Evolutionary conservation across 2,113 vertebrate species (phyloP).

Genomic region (Xiphophorus couchianus): DNA sequence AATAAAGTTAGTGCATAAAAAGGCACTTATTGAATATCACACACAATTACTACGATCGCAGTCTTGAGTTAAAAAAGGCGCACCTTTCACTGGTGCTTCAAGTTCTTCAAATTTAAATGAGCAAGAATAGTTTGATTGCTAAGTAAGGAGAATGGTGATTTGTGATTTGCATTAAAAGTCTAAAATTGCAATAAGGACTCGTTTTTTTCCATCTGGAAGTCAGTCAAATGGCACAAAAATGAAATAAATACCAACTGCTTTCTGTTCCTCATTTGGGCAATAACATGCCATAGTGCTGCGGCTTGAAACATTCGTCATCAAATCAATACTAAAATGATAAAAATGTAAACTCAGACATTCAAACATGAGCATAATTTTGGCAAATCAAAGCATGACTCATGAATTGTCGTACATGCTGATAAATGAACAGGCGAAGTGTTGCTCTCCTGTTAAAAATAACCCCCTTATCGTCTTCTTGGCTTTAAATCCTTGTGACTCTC

Average conservation of each 20-base stretch:
- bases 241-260: constrained; percentile 36
- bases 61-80: constrained; percentile 39
- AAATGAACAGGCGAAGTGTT: constrained; percentile 34
- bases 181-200: constrained; percentile 25
- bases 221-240: constrained; percentile 10
- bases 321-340: constrained; percentile 55
- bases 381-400: constrained; percentile 65
- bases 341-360: constrained; percentile 62
- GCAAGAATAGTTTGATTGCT: constrained; percentile 40
- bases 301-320: constrained; percentile 50
- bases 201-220: constrained; percentile 30
- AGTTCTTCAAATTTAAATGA: constrained; percentile 18
- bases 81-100: constrained; percentile 26
- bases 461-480: constrained; percentile 51
- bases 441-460: constrained; percentile 30
- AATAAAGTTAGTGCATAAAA: constrained; percentile 47
- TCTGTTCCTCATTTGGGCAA: constrained; percentile 26
- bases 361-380: constrained; percentile 62
- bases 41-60: constrained; percentile 35
- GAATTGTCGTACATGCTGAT: constrained; percentile 54
- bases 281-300: constrained; percentile 26
- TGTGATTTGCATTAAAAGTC: constrained; percentile 30
- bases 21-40: constrained; percentile 61
- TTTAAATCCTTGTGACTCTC: constrained; percentile 58
- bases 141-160: constrained; percentile 30